Conservation (phyloP, 2,113 vertebrate species). For the Cyprinodon variegatus region DNA sequence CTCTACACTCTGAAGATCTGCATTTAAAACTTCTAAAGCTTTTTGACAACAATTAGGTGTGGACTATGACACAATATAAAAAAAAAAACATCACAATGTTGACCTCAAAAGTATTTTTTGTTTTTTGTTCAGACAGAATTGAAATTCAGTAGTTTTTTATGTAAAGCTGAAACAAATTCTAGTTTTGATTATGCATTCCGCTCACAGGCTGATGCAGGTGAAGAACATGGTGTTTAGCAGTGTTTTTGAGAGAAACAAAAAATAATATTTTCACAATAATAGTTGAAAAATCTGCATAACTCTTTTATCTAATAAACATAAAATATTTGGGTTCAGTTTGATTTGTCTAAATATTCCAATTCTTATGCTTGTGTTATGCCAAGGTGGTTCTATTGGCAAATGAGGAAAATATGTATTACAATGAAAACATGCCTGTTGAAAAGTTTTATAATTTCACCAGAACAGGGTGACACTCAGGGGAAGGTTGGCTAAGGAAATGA, state of each 20-base stretch:
- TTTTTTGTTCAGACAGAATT: slow-evolving; percentile 13
- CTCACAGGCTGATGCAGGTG: background rate
- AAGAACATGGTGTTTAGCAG: background rate
- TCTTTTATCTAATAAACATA: too few species aligned
- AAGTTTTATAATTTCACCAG: too few species aligned
- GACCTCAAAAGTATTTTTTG: slow-evolving; percentile 20
- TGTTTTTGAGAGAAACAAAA: background rate
- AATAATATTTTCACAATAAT: background rate
- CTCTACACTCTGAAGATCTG: background rate
- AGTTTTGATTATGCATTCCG: background rate
- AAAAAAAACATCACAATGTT: slow-evolving; percentile 1
- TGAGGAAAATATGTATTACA: too few species aligned
- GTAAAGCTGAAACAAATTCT: background rate
- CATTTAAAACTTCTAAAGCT: slow-evolving; percentile 11
- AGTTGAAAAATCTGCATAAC: too few species aligned
- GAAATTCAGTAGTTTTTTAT: slow-evolving; percentile 20
- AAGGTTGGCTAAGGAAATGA: too few species aligned
- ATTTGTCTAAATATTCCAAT: background rate
- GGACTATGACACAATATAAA: slow-evolving; percentile 30
- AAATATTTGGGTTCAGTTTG: background rate
- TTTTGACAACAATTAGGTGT: background rate
- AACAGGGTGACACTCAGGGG: too few species aligned
- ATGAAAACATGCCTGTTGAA: too few species aligned
- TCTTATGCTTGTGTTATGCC: background rate
- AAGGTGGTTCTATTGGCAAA: background rate